A percentile compares a stretch with the other conserved stretches of the same genome.
Conservation (phyloP, 2,888 invertebrate species). For the Phyllotreta cruciferae region DNA sequence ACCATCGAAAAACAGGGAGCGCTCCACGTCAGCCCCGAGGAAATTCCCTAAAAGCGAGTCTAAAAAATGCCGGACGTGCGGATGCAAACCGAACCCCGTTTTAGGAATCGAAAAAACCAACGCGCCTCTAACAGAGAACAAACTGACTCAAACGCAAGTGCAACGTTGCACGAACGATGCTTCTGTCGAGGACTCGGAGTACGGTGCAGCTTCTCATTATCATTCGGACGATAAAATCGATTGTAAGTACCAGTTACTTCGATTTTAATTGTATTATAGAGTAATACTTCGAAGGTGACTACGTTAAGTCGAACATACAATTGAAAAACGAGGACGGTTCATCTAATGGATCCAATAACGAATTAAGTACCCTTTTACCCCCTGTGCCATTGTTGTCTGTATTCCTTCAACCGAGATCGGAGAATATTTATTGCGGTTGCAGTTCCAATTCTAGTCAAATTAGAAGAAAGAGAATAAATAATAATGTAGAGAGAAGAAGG, state of each 20-base stretch:
- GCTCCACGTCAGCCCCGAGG: slow-evolving; percentile 36
- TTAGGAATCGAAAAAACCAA: slow-evolving; percentile 48
- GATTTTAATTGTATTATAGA: slow-evolving; percentile 9
- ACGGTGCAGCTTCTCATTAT: too few species aligned
- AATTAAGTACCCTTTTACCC: slow-evolving; percentile 70
- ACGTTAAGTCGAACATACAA: slow-evolving; percentile 42
- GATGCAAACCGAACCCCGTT: slow-evolving; percentile 48
- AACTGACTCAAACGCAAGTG: slow-evolving; percentile 46
- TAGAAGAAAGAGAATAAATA: slow-evolving; percentile 43
- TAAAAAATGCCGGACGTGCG: slow-evolving; percentile 53
- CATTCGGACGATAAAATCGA: neutral
- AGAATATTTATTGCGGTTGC: slow-evolving; percentile 55
- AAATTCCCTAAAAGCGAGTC: slow-evolving; percentile 56
- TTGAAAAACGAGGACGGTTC: slow-evolving; percentile 59
- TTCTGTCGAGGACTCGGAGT: too few species aligned
- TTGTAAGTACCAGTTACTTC: neutral
- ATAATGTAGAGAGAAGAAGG: slow-evolving; percentile 38
- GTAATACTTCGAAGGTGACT: slow-evolving; percentile 7
- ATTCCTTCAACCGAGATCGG: slow-evolving; percentile 68
- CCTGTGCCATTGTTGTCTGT: slow-evolving; percentile 66
- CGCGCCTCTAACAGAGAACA: slow-evolving; percentile 43
- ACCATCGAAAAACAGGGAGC: slow-evolving; percentile 35
- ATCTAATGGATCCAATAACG: slow-evolving; percentile 68
- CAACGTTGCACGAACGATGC: slow-evolving; percentile 7
- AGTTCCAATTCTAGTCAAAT: slow-evolving; percentile 43